A percentile compares a stretch with the other conserved stretches of the same genome.
Conservation (phyloP, 2,888 invertebrate genomes). For the Hermaeophaga mercurialis region DNA sequence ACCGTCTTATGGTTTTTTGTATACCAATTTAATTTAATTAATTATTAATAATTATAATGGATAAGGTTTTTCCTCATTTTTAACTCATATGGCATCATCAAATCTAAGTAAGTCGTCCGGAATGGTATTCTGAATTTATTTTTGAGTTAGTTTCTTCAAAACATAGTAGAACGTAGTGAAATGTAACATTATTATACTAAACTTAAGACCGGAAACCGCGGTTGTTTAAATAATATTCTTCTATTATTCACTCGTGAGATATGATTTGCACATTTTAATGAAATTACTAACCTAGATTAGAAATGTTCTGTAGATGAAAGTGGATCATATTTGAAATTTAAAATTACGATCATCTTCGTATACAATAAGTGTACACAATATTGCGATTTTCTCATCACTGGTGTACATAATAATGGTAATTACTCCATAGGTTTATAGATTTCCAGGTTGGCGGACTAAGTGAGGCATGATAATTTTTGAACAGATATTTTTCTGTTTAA, state of each 20-base stretch:
- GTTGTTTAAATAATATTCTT: neutral
- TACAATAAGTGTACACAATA: slow-evolving; percentile 4
- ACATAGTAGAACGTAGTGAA: too few relatives aligned
- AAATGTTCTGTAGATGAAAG: slow-evolving; percentile 3
- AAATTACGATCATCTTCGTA: slow-evolving; percentile 10
- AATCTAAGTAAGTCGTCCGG: too few relatives aligned
- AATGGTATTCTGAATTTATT: too few relatives aligned
- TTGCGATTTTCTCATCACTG: slow-evolving; percentile 14
- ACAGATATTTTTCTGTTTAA: slow-evolving; percentile 12
- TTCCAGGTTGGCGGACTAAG: slow-evolving; percentile 20
- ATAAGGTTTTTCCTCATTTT: too few relatives aligned
- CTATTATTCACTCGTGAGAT: neutral
- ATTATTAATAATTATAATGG: too few relatives aligned
- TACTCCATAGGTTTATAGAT: slow-evolving; percentile 16
- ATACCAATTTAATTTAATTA: too few relatives aligned
- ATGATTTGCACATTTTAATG: slow-evolving; percentile 3
- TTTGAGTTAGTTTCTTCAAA: too few relatives aligned
- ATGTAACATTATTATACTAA: too few relatives aligned
- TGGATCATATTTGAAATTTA: slow-evolving; percentile 12
- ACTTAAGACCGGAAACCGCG: neutral
- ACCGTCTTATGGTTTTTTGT: too few relatives aligned
- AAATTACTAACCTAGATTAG: slow-evolving; percentile 9
- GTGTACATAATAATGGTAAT: slow-evolving; percentile 10
- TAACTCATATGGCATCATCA: too few relatives aligned
- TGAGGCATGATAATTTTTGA: slow-evolving; percentile 21